Evolutionary conservation across 2,113 vertebrate genomes (phyloP).

Genomic region (Ammodytes dubius): DNA sequence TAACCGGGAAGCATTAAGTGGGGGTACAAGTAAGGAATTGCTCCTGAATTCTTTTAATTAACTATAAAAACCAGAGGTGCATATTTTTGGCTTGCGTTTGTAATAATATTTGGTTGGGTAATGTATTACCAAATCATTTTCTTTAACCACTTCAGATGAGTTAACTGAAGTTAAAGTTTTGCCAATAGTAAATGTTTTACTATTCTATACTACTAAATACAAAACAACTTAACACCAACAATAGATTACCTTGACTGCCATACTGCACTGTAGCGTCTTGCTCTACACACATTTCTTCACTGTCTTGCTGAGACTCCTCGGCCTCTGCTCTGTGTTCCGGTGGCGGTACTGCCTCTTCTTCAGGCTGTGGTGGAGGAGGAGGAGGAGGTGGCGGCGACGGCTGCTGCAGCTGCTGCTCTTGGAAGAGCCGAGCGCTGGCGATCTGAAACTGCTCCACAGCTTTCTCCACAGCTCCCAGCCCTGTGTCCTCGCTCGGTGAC

Average conservation of each 20-base stretch:
- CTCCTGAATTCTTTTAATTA: neutral
- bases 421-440: constrained; percentile 64
- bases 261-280: constrained; percentile 19
- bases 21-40: neutral
- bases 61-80: neutral
- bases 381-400: constrained; percentile 27
- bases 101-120: neutral
- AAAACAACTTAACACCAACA: neutral
- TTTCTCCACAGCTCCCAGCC: constrained; percentile 71
- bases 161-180: neutral
- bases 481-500: constrained; percentile 31
- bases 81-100: neutral
- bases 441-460: constrained; percentile 76
- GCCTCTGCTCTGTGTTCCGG: constrained; percentile 20
- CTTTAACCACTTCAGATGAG: neutral
- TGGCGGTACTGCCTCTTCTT: constrained; percentile 52
- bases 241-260: constrained; percentile 58
- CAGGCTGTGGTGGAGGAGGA: constrained; percentile 49
- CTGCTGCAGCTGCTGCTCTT: constrained; percentile 42
- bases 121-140: neutral
- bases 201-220: too few species aligned
- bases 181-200: too few species aligned
- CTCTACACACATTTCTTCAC: constrained; percentile 33
- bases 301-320: neutral
- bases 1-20: neutral